A percentile compares a stretch with the other conserved stretches of the same genome.
Conservation (phyloP, 1,140 invertebrate genomes). For the Aphelenchoides fujianensis region DNA sequence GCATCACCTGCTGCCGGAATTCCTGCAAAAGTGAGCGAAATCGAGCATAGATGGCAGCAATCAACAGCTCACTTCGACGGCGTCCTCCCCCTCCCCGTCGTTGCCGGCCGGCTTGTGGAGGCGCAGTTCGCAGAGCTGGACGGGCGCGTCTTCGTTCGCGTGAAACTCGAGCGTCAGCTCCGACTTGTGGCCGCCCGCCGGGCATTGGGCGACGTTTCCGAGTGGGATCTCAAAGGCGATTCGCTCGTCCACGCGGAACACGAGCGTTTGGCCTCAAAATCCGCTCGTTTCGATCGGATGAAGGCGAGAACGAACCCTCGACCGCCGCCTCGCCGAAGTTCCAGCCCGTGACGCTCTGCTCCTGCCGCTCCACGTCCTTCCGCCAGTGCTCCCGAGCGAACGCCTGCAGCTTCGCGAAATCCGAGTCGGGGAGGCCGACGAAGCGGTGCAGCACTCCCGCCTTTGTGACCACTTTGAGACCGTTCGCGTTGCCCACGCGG, state of each 20-base stretch:
- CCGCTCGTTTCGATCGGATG: too few relatives aligned
- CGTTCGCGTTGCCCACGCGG: constrained; percentile 81
- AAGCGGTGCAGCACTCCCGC: constrained; percentile 86
- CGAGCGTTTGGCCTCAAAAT: constrained; percentile 73
- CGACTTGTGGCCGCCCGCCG: constrained; percentile 82
- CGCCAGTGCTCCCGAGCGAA: constrained; percentile 75
- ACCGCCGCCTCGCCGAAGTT: constrained; percentile 97
- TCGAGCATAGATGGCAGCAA: not conserved
- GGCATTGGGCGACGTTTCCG: constrained; percentile 90
- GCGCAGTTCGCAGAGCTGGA: constrained; percentile 92
- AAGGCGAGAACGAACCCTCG: too few relatives aligned
- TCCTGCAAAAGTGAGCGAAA: constrained; percentile 64
- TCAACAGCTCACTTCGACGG: constrained; percentile 71
- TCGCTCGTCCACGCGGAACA: constrained; percentile 79
- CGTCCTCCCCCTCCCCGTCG: constrained; percentile 69
- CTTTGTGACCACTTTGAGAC: constrained; percentile 82
- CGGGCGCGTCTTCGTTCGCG: constrained; percentile 95
- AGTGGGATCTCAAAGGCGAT: constrained; percentile 92
- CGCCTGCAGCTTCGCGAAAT: constrained; percentile 54
- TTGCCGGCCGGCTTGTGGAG: constrained; percentile 95
- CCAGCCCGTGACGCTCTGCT: constrained; percentile 92
- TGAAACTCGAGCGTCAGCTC: constrained; percentile 98
- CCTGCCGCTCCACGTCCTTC: constrained; percentile 69
- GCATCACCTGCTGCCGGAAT: constrained; percentile 87
- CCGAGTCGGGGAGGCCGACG: constrained; percentile 86